Percentiles rank a stretch among this genome's conserved stretches.
Conservation (phyloP, 2,113 vertebrate species). For the Entosphenus tridentatus region DNA sequence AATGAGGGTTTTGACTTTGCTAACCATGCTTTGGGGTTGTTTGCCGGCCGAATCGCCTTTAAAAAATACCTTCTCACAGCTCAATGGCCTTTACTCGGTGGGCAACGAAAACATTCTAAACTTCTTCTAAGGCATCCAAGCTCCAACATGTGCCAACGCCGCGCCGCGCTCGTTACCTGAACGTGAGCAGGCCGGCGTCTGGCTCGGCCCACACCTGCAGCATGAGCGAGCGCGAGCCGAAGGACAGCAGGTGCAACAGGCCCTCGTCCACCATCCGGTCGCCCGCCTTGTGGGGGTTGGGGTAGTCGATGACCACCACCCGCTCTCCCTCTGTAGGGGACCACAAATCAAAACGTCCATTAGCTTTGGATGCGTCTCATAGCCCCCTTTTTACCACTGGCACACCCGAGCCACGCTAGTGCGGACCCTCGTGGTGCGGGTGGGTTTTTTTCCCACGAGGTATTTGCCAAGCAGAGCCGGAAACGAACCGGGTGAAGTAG, state of each 20-base stretch:
- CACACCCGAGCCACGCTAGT: background rate
- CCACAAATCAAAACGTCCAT: slow-evolving; percentile 13
- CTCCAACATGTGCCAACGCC: too few relatives aligned
- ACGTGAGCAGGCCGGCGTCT: slow-evolving; percentile 39
- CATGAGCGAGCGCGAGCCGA: slow-evolving; percentile 87
- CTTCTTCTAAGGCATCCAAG: too few relatives aligned
- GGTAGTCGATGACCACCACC: slow-evolving; percentile 19
- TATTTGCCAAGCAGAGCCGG: too few relatives aligned
- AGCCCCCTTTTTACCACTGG: background rate
- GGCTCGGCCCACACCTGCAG: slow-evolving; percentile 80
- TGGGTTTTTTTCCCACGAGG: background rate
- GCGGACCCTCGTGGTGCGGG: background rate
- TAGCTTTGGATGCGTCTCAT: background rate
- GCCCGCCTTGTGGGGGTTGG: slow-evolving; percentile 16
- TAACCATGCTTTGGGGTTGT: too few relatives aligned
- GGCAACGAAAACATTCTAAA: too few relatives aligned
- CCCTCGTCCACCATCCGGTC: slow-evolving; percentile 36
- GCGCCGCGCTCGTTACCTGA: slow-evolving; percentile 35
- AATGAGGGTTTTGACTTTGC: too few relatives aligned
- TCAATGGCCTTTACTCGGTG: too few relatives aligned
- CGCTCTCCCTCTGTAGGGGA: slow-evolving; percentile 27
- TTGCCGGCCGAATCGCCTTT: too few relatives aligned
- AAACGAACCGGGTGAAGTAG: too few relatives aligned
- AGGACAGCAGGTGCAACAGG: slow-evolving; percentile 55
- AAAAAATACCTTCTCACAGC: too few relatives aligned